Evolutionary conservation across 1,140 invertebrate species (phyloP), one percentile per base, ranked within the genome.

Genomic region (Drosophila melanogaster): DNA sequence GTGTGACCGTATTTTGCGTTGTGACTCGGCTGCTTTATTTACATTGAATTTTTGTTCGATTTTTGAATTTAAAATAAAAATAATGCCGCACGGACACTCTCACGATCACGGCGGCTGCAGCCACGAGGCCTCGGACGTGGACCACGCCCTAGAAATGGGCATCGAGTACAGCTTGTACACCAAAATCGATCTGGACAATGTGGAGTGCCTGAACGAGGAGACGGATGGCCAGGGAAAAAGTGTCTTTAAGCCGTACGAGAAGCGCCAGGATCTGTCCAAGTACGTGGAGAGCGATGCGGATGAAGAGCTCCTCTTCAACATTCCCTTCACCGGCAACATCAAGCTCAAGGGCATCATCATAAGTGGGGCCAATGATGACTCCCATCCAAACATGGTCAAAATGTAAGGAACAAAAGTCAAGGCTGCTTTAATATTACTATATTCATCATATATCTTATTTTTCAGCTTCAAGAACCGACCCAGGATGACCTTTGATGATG

Each of bases 241-340:
- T 35, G 95, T 99, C 10, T 99, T 99, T 81, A 99, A 98, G 93
- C 94, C 97, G 0, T 99, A 98, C 96, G 97, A 98, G 84, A 94
- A 97, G 50, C 93, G 98, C 73, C 92, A 97, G 24, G 95, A 97
- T 87, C 94, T 93, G 1, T 75, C 65, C 4, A 78, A 87, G 97
- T 98, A 93, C 94, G 98, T 99, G 0, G 96, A 98, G 93, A 98
- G 98, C 93, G 98, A 99, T 94, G 95, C 94, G 11, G 98, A 99
- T 94, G 96, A 97, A 93, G 98, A 99, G 93, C 93, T 99, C 5
- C 92, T 99, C 1, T 98, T 99, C 90, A 98, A 98, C 92, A 97
- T 99, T 86, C 98, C 98, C 60, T 99, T 99, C 91, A 98, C 97
- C 44, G 98, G 98, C 19, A 97, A 97, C 93, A 94, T 99, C 1